These are phyloP conservation scores for Neofelis nebulosa DNA, from an alignment of 2,113 vertebrate genomes.

Conservation along the genomic window DNA sequence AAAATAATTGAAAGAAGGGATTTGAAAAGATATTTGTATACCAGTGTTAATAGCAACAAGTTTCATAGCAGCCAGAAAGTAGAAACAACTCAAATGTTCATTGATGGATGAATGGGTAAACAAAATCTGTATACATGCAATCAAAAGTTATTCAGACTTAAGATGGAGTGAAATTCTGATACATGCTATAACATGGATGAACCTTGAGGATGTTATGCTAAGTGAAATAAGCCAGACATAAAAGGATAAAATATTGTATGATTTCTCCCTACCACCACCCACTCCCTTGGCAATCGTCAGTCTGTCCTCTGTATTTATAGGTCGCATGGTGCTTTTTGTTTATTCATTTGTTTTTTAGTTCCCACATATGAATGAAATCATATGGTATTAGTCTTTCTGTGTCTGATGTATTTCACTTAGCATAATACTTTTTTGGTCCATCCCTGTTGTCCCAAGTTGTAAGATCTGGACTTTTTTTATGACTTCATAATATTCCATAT, in stretches of 20 bases:
- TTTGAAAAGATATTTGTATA: neutral
- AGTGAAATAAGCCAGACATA: neutral
- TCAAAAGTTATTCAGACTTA: neutral
- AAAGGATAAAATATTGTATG: neutral
- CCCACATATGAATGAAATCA: neutral
- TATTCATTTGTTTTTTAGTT: neutral
- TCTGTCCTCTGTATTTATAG: neutral
- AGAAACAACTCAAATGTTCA: neutral
- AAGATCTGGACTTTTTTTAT: neutral
- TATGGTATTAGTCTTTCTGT: neutral
- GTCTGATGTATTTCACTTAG: neutral
- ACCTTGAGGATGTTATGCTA: neutral
- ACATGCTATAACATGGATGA: neutral
- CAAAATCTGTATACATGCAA: neutral
- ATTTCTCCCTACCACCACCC: neutral
- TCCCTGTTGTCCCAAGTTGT: neutral
- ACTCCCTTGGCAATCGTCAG: neutral
- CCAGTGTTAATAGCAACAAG: neutral
- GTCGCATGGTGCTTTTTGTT: neutral
- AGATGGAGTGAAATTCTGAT: neutral
- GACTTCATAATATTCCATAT: neutral
- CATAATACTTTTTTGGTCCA: neutral
- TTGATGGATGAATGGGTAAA: neutral
- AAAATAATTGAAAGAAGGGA: neutral
- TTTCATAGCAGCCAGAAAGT: neutral